Evolutionary conservation across 2,797 vertebrate genomes (phyloP).

Genomic region (Chiroxiphia lanceolata): DNA sequence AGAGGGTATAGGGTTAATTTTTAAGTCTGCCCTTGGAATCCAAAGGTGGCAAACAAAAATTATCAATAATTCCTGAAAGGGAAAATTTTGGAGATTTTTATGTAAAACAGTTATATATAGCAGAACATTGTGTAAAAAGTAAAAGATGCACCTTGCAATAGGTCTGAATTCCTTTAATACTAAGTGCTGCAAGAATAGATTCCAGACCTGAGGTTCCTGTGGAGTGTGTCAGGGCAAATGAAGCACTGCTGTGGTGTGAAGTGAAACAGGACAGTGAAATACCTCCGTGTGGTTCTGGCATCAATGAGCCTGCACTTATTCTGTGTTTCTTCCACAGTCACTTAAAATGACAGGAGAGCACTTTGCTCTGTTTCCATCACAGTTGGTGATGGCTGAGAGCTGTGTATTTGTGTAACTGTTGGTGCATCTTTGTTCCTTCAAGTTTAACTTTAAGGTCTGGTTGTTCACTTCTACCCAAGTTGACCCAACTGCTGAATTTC

Average conservation of each 20-base stretch:
- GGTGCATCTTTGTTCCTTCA: not conserved
- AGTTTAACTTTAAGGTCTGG: not conserved
- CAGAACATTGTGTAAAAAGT: not conserved
- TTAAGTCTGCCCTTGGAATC: not conserved
- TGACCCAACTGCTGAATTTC: slow-evolving; percentile 8
- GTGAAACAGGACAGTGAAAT: not conserved
- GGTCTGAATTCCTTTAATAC: not conserved
- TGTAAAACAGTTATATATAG: not conserved
- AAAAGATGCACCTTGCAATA: not conserved
- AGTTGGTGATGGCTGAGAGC: not conserved
- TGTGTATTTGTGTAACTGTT: fast-evolving
- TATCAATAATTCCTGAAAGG: not conserved
- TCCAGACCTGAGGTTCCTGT: not conserved
- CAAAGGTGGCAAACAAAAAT: not conserved
- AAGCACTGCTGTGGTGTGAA: not conserved
- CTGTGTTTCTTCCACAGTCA: not conserved
- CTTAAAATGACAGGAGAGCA: not conserved
- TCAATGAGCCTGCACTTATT: fast-evolving
- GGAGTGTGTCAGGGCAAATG: not conserved
- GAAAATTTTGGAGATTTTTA: not conserved
- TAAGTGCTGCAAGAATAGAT: fast-evolving
- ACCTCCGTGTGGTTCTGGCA: not conserved
- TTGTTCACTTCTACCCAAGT: not conserved
- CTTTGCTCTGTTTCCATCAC: not conserved
- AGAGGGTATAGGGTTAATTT: not conserved